Conservation (phyloP, 2,888 invertebrate genomes). For the Piscicola geometra region DNA sequence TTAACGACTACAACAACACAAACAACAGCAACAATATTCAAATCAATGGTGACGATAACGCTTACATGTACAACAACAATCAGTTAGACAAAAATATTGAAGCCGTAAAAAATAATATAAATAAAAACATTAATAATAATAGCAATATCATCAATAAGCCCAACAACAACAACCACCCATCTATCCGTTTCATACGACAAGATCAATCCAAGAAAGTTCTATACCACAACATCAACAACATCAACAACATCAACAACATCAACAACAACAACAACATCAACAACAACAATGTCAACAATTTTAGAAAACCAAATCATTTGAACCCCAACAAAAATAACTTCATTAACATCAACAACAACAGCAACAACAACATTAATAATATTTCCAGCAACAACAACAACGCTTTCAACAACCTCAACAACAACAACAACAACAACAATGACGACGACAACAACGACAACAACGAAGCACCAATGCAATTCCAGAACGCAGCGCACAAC, state of each 20-base stretch:
- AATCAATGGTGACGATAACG: no score
- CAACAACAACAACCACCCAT: not conserved
- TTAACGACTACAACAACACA: not conserved
- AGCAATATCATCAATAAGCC: not conserved
- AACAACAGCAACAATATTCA: no score
- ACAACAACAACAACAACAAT: conserved; percentile 8
- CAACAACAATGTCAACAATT: not conserved
- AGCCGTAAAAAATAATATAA: not conserved
- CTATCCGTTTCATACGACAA: no score
- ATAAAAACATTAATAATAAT: not conserved
- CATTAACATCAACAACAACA: conserved; percentile 4
- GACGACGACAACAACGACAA: no score
- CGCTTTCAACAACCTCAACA: not conserved
- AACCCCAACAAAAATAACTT: not conserved
- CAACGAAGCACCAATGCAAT: conserved; percentile 5
- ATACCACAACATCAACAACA: not conserved
- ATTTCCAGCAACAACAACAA: not conserved
- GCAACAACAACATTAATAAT: not conserved
- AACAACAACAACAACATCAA: not conserved
- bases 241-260: not conserved
- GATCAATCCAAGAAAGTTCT: no score
- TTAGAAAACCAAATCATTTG: not conserved
- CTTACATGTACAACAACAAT: not conserved
- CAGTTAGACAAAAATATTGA: not conserved
- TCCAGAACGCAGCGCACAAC: not conserved